Conservation (phyloP, 2,888 invertebrate genomes). For the Eurois occulta region DNA sequence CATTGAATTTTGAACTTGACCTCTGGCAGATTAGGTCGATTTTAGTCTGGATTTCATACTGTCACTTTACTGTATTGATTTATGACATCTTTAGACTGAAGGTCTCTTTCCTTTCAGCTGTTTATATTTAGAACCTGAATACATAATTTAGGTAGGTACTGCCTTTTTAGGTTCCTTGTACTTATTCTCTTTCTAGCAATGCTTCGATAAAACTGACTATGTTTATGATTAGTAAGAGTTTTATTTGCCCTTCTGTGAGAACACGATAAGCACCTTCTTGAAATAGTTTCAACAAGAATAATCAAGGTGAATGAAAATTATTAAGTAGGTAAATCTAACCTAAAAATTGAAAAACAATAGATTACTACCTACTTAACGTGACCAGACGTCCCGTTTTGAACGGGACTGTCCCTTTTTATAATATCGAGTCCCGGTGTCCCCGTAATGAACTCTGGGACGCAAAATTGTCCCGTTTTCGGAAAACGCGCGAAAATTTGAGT, state of each 20-base stretch:
- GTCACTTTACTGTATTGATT: slow-evolving; percentile 36
- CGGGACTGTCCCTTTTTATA: too few species aligned
- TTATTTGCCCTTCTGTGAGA: slow-evolving; percentile 16
- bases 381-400: too few species aligned
- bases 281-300: not conserved
- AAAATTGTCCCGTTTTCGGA: too few species aligned
- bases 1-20: slow-evolving; percentile 43
- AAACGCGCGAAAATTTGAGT: too few species aligned
- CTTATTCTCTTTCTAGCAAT: not conserved
- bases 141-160: not conserved
- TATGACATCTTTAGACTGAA: not conserved
- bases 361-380: too few species aligned
- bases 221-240: not conserved
- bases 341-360: too few species aligned
- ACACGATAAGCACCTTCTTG: not conserved
- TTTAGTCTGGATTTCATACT: slow-evolving; percentile 18
- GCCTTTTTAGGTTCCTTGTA: too few species aligned
- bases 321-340: slow-evolving; percentile 28
- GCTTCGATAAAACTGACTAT: not conserved
- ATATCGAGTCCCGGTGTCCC: too few species aligned
- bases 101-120: slow-evolving; percentile 6
- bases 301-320: not conserved
- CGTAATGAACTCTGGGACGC: too few species aligned
- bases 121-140: slow-evolving; percentile 5
- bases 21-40: slow-evolving; percentile 10